Evolutionary conservation across 1,140 invertebrate genomes (phyloP), one percentile per base, ranked within the genome.

Genomic region (Caligus rogercresseyi): DNA sequence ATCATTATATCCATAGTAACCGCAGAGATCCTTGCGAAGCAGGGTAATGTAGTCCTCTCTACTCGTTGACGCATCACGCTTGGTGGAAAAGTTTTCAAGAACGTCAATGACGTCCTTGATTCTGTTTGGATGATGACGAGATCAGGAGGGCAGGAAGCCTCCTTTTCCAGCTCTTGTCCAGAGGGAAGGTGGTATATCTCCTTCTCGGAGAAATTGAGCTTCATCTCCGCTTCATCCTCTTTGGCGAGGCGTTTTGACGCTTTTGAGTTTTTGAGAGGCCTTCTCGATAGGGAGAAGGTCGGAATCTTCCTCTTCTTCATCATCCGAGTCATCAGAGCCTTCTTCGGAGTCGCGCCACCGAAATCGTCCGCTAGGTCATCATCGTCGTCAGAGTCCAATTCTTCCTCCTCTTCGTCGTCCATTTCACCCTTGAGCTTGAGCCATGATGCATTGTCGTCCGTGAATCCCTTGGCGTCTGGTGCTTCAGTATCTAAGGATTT

Each of bases 1-100:
- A 64, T 86, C 81, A 77, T 98, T 98, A 70, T 99, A 99, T 70
- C 86, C 89, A 74, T 96, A 98, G 73, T 95, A 97, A n/a, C 79
- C 77, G 69, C 91, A 96, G 14, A 97, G 76, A 76, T 98, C 93
- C 66, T 80, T 80, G 55, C 78, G 77, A 19, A 98, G 75, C 7
- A 91, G 74, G 0, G 82, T 77, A 0, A 86, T 72, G 70, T 98
- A 98, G 64, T 97, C 91, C 54, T 78, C 75, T 54, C 91, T 76
- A 23, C 81, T 80, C 69, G 83, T 84, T 65, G 19, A 74, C 62
- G 60, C 16, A 15, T 68, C 65, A 3, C 66, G 62, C 18, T 64
- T 25, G 16, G 63, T 63, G 16, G 63, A 87, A 70, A 98, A 98
- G 75, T 98, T 89, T 14, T 83, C 80, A 26, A 98, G 75, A 15